Percentiles rank a stretch among this genome's conserved stretches.
Conservation (phyloP, 2,797 vertebrate species). For the Hylomyscus alleni region DNA sequence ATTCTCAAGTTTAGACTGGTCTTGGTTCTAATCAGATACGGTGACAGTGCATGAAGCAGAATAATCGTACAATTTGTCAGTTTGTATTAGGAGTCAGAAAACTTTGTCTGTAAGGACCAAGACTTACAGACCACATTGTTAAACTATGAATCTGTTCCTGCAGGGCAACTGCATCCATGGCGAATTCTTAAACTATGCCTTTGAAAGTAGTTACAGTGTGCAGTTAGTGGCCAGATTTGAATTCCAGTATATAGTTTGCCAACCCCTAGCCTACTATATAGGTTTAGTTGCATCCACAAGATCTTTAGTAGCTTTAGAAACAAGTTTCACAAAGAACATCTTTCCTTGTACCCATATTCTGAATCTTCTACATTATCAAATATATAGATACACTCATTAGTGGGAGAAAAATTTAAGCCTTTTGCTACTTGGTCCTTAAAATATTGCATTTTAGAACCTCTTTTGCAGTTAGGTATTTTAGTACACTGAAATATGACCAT, state of each 20-base stretch:
- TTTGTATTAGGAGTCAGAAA: background rate
- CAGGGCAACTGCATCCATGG: background rate
- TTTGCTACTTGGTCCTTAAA: background rate
- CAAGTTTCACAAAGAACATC: background rate
- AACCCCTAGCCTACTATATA: too few relatives aligned
- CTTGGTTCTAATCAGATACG: background rate
- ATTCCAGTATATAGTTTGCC: background rate
- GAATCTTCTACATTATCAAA: background rate
- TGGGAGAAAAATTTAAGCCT: background rate
- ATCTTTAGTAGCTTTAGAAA: background rate
- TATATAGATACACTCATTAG: background rate
- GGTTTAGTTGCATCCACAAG: background rate
- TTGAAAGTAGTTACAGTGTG: background rate
- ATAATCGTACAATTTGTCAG: background rate
- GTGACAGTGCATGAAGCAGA: background rate
- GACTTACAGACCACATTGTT: background rate
- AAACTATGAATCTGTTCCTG: background rate
- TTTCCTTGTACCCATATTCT: background rate
- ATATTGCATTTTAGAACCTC: background rate
- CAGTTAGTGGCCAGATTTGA: background rate
- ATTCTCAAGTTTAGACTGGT: background rate
- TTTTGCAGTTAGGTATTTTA: background rate
- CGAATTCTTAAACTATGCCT: background rate
- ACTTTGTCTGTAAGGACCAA: background rate
- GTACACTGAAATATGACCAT: background rate